phyloP scores from a whole-genome alignment of 2,888 invertebrate species.

The Dinocampus coccinellae region DNA sequence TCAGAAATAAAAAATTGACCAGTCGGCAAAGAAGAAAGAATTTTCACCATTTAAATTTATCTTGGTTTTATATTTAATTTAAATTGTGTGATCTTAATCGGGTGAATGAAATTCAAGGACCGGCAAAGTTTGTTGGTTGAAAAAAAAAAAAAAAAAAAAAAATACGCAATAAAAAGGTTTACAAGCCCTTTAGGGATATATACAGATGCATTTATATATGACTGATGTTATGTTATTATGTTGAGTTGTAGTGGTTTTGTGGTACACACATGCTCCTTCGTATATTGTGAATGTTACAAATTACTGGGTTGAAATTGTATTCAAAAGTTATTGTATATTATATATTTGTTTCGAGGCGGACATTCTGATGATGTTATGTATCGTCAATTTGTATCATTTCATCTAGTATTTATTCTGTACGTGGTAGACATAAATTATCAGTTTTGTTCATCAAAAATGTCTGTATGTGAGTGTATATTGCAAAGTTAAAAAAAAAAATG shows the following conservation, averaged over 20 bases:
- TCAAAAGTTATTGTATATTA: conserved; percentile 24
- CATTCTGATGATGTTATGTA: background rate
- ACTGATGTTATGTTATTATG: conserved; percentile 13
- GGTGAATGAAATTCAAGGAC: conserved; percentile 18
- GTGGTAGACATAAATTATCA: no score
- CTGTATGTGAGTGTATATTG: no score
- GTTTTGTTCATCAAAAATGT: no score
- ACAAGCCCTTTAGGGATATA: background rate
- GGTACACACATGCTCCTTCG: conserved; percentile 15
- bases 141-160: background rate
- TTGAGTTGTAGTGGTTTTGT: conserved; percentile 22
- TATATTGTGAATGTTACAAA: conserved; percentile 33
- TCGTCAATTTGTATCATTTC: no score
- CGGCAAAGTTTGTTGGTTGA: background rate
- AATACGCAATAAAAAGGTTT: background rate
- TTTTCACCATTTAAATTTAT: background rate
- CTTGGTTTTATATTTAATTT: conserved; percentile 21
- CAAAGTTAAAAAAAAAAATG: no score
- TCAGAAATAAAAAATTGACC: no score
- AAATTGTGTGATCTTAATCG: conserved; percentile 23
- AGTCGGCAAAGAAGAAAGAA: background rate
- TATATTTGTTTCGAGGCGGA: conserved; percentile 22
- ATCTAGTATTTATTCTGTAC: no score
- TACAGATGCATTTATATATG: background rate
- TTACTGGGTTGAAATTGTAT: conserved; percentile 34